phyloP scores from a whole-genome alignment of 2,888 invertebrate species.

The Perizoma flavofasciatum region DNA sequence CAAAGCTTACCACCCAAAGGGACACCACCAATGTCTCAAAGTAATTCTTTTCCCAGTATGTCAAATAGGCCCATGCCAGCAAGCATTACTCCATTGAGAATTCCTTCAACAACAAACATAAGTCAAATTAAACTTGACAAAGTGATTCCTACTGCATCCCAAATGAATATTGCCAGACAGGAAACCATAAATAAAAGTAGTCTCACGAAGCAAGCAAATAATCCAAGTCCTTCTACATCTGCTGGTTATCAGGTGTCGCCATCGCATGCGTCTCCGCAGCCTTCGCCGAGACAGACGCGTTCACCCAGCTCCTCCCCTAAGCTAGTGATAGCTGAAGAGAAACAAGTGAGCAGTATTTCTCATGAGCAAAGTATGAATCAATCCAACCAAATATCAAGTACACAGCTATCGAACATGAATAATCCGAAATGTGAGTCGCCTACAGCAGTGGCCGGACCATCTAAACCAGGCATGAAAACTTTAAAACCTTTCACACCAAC shows the following conservation, averaged over 20 bases:
- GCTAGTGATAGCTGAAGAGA: conserved; percentile 79
- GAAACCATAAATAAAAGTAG: conserved; percentile 59
- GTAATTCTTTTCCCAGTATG: conserved; percentile 60
- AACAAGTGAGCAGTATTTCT: conserved; percentile 58
- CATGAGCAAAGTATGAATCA: conserved; percentile 67
- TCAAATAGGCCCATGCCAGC: conserved; percentile 58
- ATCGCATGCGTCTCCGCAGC: conserved; percentile 60
- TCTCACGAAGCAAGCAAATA: conserved; percentile 52
- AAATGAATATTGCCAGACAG: conserved; percentile 53
- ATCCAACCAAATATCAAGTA: conserved; percentile 73
- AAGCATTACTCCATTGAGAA: conserved; percentile 59
- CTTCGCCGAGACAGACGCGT: conserved; percentile 76
- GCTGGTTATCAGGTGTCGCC: conserved; percentile 56
- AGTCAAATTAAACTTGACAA: conserved; percentile 70
- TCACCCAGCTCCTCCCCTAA: conserved; percentile 81
- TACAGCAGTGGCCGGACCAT: conserved; percentile 64
- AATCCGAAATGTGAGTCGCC: conserved; percentile 60
- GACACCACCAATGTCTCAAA: conserved; percentile 59
- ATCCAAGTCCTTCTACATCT: conserved; percentile 53
- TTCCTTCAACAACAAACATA: conserved; percentile 61
- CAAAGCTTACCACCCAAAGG: conserved; percentile 70
- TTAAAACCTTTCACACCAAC: conserved; percentile 57
- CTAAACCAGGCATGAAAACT: conserved; percentile 63
- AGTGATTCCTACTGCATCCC: conserved; percentile 48
- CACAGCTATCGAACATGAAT: conserved; percentile 63